Base-by-base conservation (phyloP, 2,113 vertebrate species). In the Fregata magnificens region DNA sequence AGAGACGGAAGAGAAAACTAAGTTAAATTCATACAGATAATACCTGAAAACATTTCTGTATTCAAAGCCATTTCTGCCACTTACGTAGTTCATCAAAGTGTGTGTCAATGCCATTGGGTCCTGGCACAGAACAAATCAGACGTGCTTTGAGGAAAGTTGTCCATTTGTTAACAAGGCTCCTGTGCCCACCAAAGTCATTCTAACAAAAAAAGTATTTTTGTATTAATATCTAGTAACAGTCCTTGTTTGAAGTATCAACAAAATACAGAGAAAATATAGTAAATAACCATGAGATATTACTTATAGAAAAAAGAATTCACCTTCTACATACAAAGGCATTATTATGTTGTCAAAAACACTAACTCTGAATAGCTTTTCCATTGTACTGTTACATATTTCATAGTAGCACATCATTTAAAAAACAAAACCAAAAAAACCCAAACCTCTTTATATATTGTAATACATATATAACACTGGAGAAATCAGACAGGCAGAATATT, bases 151-250 rank as follows among this genome's bases (percentile, higher is more conserved):
- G 97, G 90, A 99, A 99, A 28, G 99, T 99, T 18, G 99, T 99
- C 99, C 99, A 99, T 93, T 99, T 99, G 96, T 99, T 99, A 45
- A 99, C 99, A 63, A 99, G 98, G 95, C 99, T 99, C 93, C 99
- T 98, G 97, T 99, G 99, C 19, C 99, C 99, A 55, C 99, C 99
- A 49, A 99, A 98, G 86, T 99, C 99, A 94, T 99, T 99, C 99
- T 99, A 98, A 85, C 67, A 96, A 90, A 10, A 93, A 22, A 97
- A 34, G 92, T n/a, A 72, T 81, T 71, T 71, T 84, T 76, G 10
- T 20, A 24, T 84, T 53, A 76, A 31, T 55, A 61, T 74, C 66
- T 81, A 38, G 10, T 14, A 90, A 82, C 25, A 70, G 24, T 47
- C n/a, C 72, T 47, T 55, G 21, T 40, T 47, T 82, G 19, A 88